Evolutionary conservation across 2,113 vertebrate species (phyloP).

Genomic region (Entomyzon cyanotis): DNA sequence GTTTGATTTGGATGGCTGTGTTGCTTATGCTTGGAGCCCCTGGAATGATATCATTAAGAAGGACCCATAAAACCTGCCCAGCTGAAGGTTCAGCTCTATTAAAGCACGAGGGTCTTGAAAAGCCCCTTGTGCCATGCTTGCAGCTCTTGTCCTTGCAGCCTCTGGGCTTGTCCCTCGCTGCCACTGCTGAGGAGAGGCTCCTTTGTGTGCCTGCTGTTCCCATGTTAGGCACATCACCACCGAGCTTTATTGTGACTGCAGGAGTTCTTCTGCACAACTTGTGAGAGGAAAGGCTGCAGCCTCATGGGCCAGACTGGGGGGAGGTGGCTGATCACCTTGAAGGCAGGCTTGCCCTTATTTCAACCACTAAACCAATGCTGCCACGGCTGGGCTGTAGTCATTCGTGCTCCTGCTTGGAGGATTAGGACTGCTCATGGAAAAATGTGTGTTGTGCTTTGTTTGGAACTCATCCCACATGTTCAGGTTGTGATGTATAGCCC

Average conservation of each 20-base stretch:
- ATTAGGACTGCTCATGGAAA: constrained; percentile 24
- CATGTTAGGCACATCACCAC: fast-evolving
- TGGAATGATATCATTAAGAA: background rate
- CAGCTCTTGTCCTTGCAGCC: fast-evolving
- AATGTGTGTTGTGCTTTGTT: constrained; percentile 39
- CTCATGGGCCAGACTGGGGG: background rate
- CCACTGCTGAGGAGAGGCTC: background rate
- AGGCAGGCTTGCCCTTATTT: background rate
- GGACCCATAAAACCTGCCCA: background rate
- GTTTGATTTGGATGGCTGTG: background rate
- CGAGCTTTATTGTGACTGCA: background rate
- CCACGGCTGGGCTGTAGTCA: background rate
- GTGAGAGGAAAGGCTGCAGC: background rate
- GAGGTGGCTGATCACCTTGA: background rate
- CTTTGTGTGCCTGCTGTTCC: background rate
- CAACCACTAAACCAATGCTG: background rate
- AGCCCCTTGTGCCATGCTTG: background rate
- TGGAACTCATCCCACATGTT: background rate
- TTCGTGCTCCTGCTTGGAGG: background rate
- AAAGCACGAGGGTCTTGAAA: background rate
- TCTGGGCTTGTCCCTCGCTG: background rate
- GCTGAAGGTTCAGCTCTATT: background rate
- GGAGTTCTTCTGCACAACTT: background rate
- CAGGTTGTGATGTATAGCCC: constrained; percentile 32
- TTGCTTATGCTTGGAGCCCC: background rate